Conservation (phyloP, 2,797 vertebrate species). For the Pseudochromis fuscus region DNA sequence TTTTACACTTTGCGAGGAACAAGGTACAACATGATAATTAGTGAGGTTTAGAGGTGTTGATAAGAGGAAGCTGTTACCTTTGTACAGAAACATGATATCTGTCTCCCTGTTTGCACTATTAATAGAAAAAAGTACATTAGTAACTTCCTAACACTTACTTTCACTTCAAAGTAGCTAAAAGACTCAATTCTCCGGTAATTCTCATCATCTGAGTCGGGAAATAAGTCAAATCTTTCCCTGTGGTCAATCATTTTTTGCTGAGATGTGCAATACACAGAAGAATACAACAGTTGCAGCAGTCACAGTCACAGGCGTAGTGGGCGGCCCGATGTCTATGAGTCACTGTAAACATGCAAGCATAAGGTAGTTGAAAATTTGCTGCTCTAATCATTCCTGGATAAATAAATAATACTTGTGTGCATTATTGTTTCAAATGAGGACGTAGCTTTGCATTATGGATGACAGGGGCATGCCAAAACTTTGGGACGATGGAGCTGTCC, state of each 20-base stretch:
- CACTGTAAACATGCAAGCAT: not conserved
- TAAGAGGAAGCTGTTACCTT: not conserved
- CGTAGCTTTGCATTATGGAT: too few relatives aligned
- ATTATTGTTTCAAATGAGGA: constrained; percentile 17
- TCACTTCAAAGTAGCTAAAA: too few relatives aligned
- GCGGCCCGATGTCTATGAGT: too few relatives aligned
- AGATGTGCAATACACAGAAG: not conserved
- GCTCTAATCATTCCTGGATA: not conserved
- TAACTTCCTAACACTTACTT: too few relatives aligned
- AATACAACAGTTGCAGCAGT: not conserved
- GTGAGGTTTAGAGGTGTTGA: not conserved
- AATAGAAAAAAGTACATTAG: too few relatives aligned
- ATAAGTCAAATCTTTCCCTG: not conserved
- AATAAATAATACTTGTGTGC: not conserved
- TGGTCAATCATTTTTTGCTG: not conserved
- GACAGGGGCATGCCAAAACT: too few relatives aligned
- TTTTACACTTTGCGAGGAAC: not conserved
- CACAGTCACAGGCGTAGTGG: not conserved
- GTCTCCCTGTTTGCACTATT: too few relatives aligned
- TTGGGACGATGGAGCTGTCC: too few relatives aligned
- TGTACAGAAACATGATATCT: not conserved
- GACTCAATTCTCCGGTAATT: too few relatives aligned
- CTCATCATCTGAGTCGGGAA: too few relatives aligned
- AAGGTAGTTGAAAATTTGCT: not conserved
- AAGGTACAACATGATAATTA: not conserved